Base-by-base conservation (phyloP, 2,888 invertebrate genomes). In the Synergus laeviventris region DNA sequence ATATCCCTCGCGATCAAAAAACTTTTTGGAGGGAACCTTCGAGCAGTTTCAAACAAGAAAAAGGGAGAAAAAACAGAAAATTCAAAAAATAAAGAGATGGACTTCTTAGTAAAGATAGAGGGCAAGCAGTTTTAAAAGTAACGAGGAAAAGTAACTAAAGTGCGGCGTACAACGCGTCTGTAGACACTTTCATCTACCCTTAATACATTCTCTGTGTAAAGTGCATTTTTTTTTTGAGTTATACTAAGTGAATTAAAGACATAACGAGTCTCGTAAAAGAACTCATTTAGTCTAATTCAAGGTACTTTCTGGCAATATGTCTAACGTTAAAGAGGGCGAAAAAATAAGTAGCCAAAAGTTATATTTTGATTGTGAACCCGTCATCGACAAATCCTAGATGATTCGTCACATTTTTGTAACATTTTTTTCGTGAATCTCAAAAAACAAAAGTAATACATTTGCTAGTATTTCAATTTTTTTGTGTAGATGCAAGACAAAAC, bases 31-130 rank as follows among this genome's bases (percentile, higher is more conserved):
- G 83, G 84, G 82, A 85, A 87, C 83, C 86, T 86, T 81, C 84
- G 85, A 81, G 82, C 86, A 88, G 85, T 87, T 88, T 86, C 84
- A 85, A 85, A 85, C 81, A 84, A 85, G 83, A 81, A 86, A 86
- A 85, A 85, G 85, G 84, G 80, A 83, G 80, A 78, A 79, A 81
- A 79, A 70, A 49, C 31, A 49, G 7, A n/a, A 81, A 74, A 76
- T 59, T 12, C 18, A 76, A 64, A 36, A 77, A 73, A 70, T 14
- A 59, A 42, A 60, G 73, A 80, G 81, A 77, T 79, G 79, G 85
- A 85, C 79, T 81, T 80, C 81, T 84, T 84, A 85, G 82, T 75
- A 76, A 77, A 81, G 80, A 84, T 79, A 82, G 79, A 73, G 79
- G 76, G 73, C 49, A 75, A 78, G 62, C 56, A 76, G 9, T 76